Evolutionary conservation across 2,797 vertebrate species (phyloP), one percentile per base, ranked within the genome.

Genomic region (Aplochiton taeniatus): DNA sequence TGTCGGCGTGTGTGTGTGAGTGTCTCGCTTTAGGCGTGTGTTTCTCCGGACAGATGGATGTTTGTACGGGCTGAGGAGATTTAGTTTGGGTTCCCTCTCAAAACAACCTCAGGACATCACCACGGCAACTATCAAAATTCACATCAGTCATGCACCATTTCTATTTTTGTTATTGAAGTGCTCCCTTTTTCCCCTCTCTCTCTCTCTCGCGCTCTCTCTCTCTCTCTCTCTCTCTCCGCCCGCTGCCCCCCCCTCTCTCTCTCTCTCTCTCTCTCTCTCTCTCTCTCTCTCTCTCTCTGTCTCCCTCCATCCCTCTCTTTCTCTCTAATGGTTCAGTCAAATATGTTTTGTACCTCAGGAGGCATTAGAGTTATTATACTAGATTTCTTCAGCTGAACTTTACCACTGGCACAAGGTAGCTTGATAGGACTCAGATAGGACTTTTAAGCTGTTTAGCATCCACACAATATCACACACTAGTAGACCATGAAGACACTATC

Each of bases 61-160:
- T 66, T 59, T 67, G 42, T 49, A 60, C 17, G 45, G 58, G 65
- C 65, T 45, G 17, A 53, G 47, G 12, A 13, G 31, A n/a, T 31
- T 54, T n/a, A 61, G 46, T 19, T 61, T 49, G 58, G 56, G 60
- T 31, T 11, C 44, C 11, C 11, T 55, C 52, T 64, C 53, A n/a
- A 46, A 56, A 49, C 43, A 20, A 66, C 45, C 41, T 44, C 18
- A n/a, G 48, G 18, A 17, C 18, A 55, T 61, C 63, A 1, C 50
- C 57, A 65, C 67, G 43, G 56, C 64, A 66, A 68, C 49, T 58
- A 64, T 68, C 42, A 71, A 56, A 58, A 66, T 12, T 0, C 44
- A 66, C 31, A 42, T 49, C 48, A 14, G 7, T 60, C 60, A 69
- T 11, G 44, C 44, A 47, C 45, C 51, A 9, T 63, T 72, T 49